Base-by-base conservation (phyloP, 2,113 vertebrate genomes). In the Mesocricetus auratus region DNA sequence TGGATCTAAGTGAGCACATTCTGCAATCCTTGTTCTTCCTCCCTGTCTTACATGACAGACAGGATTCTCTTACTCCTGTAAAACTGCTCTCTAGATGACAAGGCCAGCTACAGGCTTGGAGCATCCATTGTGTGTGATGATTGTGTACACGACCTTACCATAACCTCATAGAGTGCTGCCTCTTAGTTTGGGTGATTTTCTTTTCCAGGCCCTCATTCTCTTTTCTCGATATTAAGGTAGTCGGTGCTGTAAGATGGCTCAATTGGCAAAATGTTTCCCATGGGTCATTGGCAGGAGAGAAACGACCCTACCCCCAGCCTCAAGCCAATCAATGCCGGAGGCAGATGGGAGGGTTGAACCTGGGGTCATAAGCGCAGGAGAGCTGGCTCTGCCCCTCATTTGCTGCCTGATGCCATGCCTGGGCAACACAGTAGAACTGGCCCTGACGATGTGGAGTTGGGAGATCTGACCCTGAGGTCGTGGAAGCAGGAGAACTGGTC, bases 111-210 rank as follows among this genome's bases (percentile, higher is more conserved):
- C 11, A 0, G 6, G 7, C 22, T 31, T 4, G 4, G 13, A 56
- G 17, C 4, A 3, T 29, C 8, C 0, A 0, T 17, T 39, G 0
- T 17, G 31, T 39, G 22, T 17, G 56, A 31, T 45, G 33, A 7
- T 21, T 56, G 9, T 13, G 7, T 0, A 1, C 5, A 0, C 36
- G 82, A 58, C 56, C 24, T 83, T 33, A 42, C 69, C 9, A 0
- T 58, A 89, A 33, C 47, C 21, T 86, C 36, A 42, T 56, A 68
- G 29, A 93, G n/a, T 53, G 31, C n/a, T 45, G 16, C 8, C 21
- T 62, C 36, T 79, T 58, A 2, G 7, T 64, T 62, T 90, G 47
- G 73, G 5, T 58, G 33, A 24, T 56, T 77, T 74, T 75, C 42
- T 29, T 60, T 58, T 6, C 3, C 50, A 64, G 15, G 26, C 19